A percentile compares a stretch with the other conserved stretches of the same genome.
Conservation (phyloP, 2,888 invertebrate genomes). For the Globia sparganii region DNA sequence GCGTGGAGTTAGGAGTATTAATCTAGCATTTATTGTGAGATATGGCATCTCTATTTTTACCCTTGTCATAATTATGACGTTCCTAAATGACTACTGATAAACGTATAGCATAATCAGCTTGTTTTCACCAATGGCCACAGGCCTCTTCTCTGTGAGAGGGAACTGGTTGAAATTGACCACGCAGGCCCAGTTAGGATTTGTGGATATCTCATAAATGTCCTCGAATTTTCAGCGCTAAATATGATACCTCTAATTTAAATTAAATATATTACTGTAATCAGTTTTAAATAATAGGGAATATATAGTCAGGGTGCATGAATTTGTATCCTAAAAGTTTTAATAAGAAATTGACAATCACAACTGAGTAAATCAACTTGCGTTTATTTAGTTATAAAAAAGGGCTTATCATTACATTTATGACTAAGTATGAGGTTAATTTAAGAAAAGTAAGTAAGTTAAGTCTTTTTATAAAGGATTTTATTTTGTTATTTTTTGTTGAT, state of each 20-base stretch:
- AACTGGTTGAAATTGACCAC: not conserved
- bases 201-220: not conserved
- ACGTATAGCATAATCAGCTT: not conserved
- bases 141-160: no score
- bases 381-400: not conserved
- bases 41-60: slow-evolving; percentile 20
- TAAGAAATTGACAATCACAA: no score
- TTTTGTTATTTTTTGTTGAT: no score
- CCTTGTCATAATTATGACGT: not conserved
- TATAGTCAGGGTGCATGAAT: no score
- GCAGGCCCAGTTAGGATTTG: not conserved
- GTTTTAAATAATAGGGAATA: not conserved
- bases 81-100: not conserved
- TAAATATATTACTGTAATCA: not conserved
- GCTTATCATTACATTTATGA: not conserved
- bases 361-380: not conserved
- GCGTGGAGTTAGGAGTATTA: slow-evolving; percentile 46
- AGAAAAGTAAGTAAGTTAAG: no score
- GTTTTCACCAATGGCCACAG: not conserved
- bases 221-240: no score
- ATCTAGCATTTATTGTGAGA: slow-evolving; percentile 8
- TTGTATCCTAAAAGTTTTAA: no score
- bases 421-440: no score
- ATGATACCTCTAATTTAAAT: not conserved
- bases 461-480: no score